Evolutionary conservation across 2,888 invertebrate genomes (phyloP).

Genomic region (Heliconius aoede): DNA sequence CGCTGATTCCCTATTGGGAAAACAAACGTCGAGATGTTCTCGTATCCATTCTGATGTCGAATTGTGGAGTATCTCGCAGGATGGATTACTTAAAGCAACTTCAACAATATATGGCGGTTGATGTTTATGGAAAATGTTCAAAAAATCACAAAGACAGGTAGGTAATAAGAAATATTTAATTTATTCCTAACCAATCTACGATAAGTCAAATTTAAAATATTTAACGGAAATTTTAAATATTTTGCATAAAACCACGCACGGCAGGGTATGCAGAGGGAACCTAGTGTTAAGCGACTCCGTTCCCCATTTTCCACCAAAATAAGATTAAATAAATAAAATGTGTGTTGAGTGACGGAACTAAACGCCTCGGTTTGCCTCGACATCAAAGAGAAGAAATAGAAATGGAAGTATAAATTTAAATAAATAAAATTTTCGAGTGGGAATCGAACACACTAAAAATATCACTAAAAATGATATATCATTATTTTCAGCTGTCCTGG

Average conservation of each 20-base stretch:
- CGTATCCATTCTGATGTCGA: constrained; percentile 83
- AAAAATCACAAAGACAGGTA: constrained; percentile 54
- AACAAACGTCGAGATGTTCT: constrained; percentile 73
- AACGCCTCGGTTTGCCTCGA: too few species aligned
- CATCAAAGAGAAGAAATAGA: too few species aligned
- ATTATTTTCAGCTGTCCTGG: constrained; percentile 84
- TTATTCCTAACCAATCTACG: too few species aligned
- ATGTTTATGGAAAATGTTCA: constrained; percentile 84
- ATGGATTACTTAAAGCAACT: constrained; percentile 83
- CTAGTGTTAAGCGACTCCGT: too few species aligned
- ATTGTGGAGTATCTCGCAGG: constrained; percentile 79
- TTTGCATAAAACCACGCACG: too few species aligned
- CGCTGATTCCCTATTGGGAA: constrained; percentile 69
- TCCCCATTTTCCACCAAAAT: too few species aligned
- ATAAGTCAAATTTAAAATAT: not conserved
- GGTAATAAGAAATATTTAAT: constrained; percentile 10
- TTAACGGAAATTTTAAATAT: not conserved
- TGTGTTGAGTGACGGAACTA: too few species aligned
- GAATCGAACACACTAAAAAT: too few species aligned
- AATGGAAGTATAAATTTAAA: too few species aligned
- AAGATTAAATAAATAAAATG: too few species aligned
- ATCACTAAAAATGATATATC: not conserved
- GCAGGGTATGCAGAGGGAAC: too few species aligned
- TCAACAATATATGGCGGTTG: constrained; percentile 82
- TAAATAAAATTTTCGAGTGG: too few species aligned